Evolutionary conservation across 2,888 invertebrate species (phyloP).

Genomic region (Meiosimyza decipiens): DNA sequence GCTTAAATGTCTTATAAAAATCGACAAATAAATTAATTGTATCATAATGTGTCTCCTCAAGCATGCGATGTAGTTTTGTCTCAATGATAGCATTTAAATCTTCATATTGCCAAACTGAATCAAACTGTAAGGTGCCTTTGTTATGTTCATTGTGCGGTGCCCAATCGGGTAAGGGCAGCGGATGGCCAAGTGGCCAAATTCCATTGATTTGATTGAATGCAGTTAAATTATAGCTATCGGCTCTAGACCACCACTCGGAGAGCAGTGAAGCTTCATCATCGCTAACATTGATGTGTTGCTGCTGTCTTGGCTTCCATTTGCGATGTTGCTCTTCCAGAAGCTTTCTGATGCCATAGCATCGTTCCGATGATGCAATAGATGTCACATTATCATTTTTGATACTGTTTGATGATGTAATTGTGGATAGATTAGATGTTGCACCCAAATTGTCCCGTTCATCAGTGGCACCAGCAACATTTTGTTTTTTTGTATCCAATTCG

Average conservation of each 20-base stretch:
- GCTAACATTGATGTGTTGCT: conserved; percentile 32
- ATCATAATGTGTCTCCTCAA: conserved; percentile 89
- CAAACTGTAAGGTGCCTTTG: conserved; percentile 67
- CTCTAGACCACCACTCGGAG: conserved; percentile 57
- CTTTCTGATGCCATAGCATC: conserved; percentile 60
- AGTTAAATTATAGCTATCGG: conserved; percentile 65
- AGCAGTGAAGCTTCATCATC: conserved; percentile 40
- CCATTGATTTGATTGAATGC: conserved; percentile 69
- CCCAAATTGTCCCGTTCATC: conserved; percentile 28
- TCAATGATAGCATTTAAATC: conserved; percentile 83
- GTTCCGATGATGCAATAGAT: conserved; percentile 61
- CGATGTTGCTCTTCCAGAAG: conserved; percentile 55
- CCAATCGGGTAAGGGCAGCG: conserved; percentile 83
- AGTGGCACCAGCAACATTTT: conserved; percentile 34
- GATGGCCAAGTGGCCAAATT: conserved; percentile 76
- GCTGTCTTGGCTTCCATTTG: conserved; percentile 45
- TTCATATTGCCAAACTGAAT: conserved; percentile 75
- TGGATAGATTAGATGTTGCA: conserved; percentile 39
- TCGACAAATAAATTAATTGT: conserved; percentile 86
- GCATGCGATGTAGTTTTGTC: conserved; percentile 80
- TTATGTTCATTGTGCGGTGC: conserved; percentile 60
- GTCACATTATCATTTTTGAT: conserved; percentile 57
- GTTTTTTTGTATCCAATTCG: conserved; percentile 14
- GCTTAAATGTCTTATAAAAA: conserved; percentile 74
- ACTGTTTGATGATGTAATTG: conserved; percentile 1